Conservation (phyloP, 1,140 invertebrate genomes). For the Anthonomus grandis region DNA sequence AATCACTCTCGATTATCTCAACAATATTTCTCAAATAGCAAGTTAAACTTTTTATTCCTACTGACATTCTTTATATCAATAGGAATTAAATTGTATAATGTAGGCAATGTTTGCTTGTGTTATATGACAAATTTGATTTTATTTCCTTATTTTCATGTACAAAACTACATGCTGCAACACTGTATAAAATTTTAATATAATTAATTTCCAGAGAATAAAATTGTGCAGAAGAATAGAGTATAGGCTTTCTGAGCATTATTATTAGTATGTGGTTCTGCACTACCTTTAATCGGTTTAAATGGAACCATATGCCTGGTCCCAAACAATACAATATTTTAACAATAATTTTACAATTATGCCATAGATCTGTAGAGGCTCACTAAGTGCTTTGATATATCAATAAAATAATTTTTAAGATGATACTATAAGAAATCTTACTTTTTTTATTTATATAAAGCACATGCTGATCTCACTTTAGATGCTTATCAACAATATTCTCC, state of each 20-base stretch:
- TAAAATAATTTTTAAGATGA: no score
- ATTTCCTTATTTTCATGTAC: neutral
- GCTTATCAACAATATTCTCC: neutral
- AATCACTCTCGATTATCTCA: no score
- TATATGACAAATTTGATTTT: no score
- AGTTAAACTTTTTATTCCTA: no score
- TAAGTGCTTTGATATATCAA: no score
- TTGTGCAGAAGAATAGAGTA: neutral
- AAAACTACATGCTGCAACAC: neutral
- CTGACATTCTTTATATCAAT: no score
- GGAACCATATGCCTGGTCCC: neutral
- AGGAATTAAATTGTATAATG: no score
- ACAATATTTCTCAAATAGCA: no score
- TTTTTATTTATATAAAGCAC: neutral
- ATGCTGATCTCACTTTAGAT: neutral
- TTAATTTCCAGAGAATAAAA: no score
- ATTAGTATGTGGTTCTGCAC: slow-evolving; percentile 1
- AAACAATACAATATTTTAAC: slow-evolving; percentile 1
- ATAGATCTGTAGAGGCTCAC: no score
- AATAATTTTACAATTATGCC: neutral
- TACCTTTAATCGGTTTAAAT: neutral
- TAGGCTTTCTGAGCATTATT: neutral
- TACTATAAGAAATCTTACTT: slow-evolving; percentile 1
- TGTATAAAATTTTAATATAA: slow-evolving; percentile 3
- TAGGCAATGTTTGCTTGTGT: no score